These are phyloP conservation scores for Paracanthobrama guichenoti DNA, from an alignment of 2,113 vertebrate species.

Conservation along the genomic window DNA sequence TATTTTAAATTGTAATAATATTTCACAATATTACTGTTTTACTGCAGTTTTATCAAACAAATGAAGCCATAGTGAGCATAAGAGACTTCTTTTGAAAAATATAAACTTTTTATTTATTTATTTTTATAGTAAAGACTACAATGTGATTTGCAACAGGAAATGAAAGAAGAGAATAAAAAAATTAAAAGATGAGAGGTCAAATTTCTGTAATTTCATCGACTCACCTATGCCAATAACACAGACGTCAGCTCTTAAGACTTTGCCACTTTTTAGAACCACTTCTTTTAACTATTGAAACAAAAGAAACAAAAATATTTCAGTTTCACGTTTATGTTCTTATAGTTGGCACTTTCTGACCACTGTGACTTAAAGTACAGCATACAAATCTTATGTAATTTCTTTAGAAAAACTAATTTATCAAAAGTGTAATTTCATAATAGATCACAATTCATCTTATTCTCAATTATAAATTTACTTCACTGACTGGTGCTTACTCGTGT, in stretches of 20 bases:
- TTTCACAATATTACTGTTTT: background rate
- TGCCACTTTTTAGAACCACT: slow-evolving; percentile 96
- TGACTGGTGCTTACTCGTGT: background rate
- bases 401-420: background rate
- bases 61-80: background rate
- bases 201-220: slow-evolving; percentile 30
- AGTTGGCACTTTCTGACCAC: background rate
- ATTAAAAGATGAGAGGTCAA: background rate
- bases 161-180: background rate
- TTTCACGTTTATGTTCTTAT: slow-evolving; percentile 13
- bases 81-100: background rate
- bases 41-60: background rate
- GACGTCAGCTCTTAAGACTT: slow-evolving; percentile 90
- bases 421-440: background rate
- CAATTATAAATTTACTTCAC: background rate
- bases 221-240: slow-evolving; percentile 95
- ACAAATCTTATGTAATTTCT: background rate
- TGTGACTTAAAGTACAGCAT: background rate
- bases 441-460: background rate
- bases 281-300: slow-evolving; percentile 85
- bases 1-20: background rate
- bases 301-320: slow-evolving; percentile 27
- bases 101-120: background rate
- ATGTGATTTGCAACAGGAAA: background rate
- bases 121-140: background rate